Evolutionary conservation across 2,113 vertebrate genomes (phyloP), one percentile per base, ranked within the genome.

Genomic region (Triplophysa siluroides): DNA sequence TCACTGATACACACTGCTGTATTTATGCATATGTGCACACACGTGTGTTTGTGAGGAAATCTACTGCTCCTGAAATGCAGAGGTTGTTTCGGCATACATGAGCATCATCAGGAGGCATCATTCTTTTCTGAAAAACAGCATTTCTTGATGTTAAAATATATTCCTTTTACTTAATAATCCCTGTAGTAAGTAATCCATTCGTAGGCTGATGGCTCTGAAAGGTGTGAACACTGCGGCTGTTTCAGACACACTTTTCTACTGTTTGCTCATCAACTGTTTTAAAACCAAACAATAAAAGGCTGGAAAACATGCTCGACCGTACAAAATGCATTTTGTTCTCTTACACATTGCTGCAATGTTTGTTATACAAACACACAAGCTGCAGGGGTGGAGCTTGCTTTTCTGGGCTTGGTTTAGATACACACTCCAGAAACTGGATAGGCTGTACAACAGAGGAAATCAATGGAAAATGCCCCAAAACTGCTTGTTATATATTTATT

Each of bases 291-390:
- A 68, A 68, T 41, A 3, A 23, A 12, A 47, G 50, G 50, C 13
- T 52, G 50, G 24, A 68, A 68, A 21, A 24, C 65, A 50, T 8
- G 13, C 8, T 13, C 38, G 43, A 41, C 19, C 12, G 19, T 5
- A 4, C 43, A 21, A 41, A 11, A 65, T n/a, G 63, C 63, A 65
- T 65, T 4, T 10, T 67, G 11, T 45, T 45, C 19, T 67, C 65
- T 45, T 47, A 47, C 6, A 47, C 66, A 47, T 24, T 68, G 45
- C 6, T 68, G 7, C 43, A 68, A 19, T 24, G 41, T 45, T 67
- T 67, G 13, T 47, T 21, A 68, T 23, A 67, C n/a, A 67, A 67
- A 23, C 65, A 67, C 38, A 43, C 41, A 67, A 67, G n/a, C 65
- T 23, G 41, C 41, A 47, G 13, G 50, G 50, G 50, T 52, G 14